Base-by-base conservation (phyloP, 23 tunicate genomes). In the Corella eumyota region DNA sequence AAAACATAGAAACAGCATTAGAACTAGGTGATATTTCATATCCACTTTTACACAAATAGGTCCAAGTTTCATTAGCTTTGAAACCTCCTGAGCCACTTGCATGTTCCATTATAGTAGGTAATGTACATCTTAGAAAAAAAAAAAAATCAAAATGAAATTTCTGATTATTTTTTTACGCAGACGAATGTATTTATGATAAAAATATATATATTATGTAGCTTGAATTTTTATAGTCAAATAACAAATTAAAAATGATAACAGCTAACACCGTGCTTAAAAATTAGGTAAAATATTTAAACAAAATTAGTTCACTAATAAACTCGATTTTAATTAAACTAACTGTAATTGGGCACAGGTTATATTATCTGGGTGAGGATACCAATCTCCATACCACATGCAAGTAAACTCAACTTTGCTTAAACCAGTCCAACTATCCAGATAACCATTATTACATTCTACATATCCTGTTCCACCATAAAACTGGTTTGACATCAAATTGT, bases 351-450 rank as follows among this genome's bases (percentile, higher is more conserved):
- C 26, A 34, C 79, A 73, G 20, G 34, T 32, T 11, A 65, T 26
- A 19, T 31, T 6, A 2, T 27, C 32, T 17, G 50, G 53, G 25
- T 31, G 38, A 9, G 77, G 87, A n/a, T 75, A 77, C 87, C 87
- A 79, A 30, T 56, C 36, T 15, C 87, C 87, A 57, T 44, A 70
- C 77, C 77, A 70, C 60, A 55, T 54, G 40, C 87, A 79, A 21
- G 24, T 54, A 24, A 69, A 28, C 7, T 34, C 32, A n/a, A 79
- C 44, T 17, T 32, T 56, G 7, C 36, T 11, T 45, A 47, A 21
- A 2, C 13, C 55, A 26, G 47, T 60, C 25, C 58, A 25, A 17
- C 11, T 7, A 38, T 54, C 40, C 17, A 31, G 26, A 34, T 34
- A 67, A 19, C 68, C 74, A 27, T 4, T 22, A 0, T 70, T 32